Evolutionary conservation across 1,140 invertebrate genomes (phyloP), one percentile per base, ranked within the genome.

Genomic region (Cepaea nemoralis): DNA sequence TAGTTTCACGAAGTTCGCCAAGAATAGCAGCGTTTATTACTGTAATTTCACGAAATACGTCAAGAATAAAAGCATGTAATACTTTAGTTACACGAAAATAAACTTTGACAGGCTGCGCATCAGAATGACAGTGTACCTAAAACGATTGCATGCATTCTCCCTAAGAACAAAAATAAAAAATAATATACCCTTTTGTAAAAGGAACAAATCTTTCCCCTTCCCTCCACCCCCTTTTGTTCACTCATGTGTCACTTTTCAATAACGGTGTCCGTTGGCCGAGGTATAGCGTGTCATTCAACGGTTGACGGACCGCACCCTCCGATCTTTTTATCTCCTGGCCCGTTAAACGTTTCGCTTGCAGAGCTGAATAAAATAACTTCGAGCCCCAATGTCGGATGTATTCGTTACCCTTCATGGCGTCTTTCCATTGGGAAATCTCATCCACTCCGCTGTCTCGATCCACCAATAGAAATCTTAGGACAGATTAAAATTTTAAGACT

Each of bases 341-440:
- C 55, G 55, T 59, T 59, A 59, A 59, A 59, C 55, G 24, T 59
- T 59, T 59, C 55, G 10, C 55, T 59, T 59, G 14, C 55, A 59
- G 55, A n/a, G n/a, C 55, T 5, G 55, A 59, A 14, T 24, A 48
- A 19, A 48, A 12, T 24, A 59, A 19, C 55, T 5, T 59, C n/a
- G 14, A 3, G 14, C 14, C 55, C 55, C n/a, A 24, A 10, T 59
- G 67, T 40, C 67, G 31, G 39, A 24, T 40, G 67, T 37, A 40
- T 37, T 40, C 39, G 33, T 35, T 37, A 70, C 31, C 67, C 42
- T 45, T 45, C 42, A 14, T 33, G 16, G 67, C 31, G 5, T 40
- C n/a, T 70, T 40, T 45, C n/a, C 33, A 19, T 33, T 33, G 5
- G 31, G 39, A 14, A 70, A 40, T 40, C 33, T 16, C 67, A 37